Conservation (phyloP, 2,888 invertebrate genomes). For the Andrena bicolor region DNA sequence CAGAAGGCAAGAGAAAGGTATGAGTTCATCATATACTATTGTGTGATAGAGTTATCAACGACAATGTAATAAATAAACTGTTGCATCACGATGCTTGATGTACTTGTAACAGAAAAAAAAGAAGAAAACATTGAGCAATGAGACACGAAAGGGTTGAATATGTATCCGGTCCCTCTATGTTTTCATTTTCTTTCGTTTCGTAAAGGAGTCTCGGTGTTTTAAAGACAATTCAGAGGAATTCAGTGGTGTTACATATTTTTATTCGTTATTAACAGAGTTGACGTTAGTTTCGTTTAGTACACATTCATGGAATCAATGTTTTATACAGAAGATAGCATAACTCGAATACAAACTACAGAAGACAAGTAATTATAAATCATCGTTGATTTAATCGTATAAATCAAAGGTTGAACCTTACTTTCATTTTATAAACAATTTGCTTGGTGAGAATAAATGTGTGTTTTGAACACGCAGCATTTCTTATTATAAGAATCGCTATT, state of each 20-base stretch:
- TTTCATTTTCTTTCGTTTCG: slow-evolving; percentile 9
- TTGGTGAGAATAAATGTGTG: neutral
- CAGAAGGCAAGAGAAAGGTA: slow-evolving; percentile 50
- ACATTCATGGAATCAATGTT: slow-evolving; percentile 46
- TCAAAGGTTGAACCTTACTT: slow-evolving; percentile 1
- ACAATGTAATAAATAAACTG: slow-evolving; percentile 80
- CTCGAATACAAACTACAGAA: slow-evolving; percentile 32
- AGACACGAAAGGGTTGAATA: slow-evolving; percentile 2
- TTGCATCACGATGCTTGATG: slow-evolving; percentile 71
- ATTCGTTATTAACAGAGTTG: slow-evolving; percentile 58
- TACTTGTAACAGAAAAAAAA: slow-evolving; percentile 44
- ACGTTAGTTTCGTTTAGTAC: slow-evolving; percentile 51
- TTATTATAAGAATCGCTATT: neutral
- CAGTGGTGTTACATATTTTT: slow-evolving; percentile 52
- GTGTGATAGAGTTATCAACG: slow-evolving; percentile 79
- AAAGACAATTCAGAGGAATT: neutral
- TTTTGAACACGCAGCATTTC: neutral
- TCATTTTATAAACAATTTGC: neutral
- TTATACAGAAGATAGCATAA: slow-evolving; percentile 40
- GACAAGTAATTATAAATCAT: slow-evolving; percentile 5
- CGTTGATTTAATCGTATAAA: neutral
- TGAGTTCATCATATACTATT: slow-evolving; percentile 74
- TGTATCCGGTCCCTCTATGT: neutral
- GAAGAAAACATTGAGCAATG: neutral
- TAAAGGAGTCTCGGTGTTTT: neutral